These are phyloP conservation scores for Lasiurus borealis DNA, from an alignment of 2,113 vertebrate species.

Conservation along the genomic window DNA sequence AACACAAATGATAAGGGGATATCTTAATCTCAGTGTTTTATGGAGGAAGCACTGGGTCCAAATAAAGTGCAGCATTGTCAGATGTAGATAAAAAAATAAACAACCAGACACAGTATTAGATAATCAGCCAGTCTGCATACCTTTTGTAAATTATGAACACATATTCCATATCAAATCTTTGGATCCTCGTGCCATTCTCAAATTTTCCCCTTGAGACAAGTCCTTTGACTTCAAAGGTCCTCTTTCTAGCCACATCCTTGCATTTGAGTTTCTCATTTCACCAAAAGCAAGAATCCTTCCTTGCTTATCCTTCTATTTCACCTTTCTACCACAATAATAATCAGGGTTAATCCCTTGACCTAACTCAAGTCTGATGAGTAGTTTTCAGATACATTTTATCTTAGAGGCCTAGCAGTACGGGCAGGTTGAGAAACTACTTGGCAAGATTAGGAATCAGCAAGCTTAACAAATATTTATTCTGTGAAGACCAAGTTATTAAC, in stretches of 20 bases:
- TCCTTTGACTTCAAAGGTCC: background rate
- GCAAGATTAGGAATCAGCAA: background rate
- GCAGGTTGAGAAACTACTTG: background rate
- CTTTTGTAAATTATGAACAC: background rate
- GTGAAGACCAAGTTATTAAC: background rate
- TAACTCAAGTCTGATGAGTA: background rate
- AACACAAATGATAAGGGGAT: background rate
- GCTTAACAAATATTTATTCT: slow-evolving; percentile 1
- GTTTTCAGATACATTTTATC: background rate
- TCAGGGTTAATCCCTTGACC: background rate
- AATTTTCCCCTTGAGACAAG: background rate
- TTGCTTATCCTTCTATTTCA: background rate
- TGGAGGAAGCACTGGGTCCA: background rate
- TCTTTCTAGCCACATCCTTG: background rate
- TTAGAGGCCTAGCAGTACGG: background rate
- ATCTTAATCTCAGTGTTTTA: slow-evolving; percentile 1
- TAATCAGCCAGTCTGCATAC: background rate
- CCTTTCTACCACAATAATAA: background rate
- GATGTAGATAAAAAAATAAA: background rate
- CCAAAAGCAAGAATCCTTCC: background rate
- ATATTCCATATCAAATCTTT: background rate
- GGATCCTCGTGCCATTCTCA: background rate
- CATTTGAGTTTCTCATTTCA: background rate
- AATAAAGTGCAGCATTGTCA: background rate
- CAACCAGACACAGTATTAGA: background rate